Base-by-base conservation (phyloP, 53 echinoderm and acorn worm species). In the Patiria pectinifera region DNA sequence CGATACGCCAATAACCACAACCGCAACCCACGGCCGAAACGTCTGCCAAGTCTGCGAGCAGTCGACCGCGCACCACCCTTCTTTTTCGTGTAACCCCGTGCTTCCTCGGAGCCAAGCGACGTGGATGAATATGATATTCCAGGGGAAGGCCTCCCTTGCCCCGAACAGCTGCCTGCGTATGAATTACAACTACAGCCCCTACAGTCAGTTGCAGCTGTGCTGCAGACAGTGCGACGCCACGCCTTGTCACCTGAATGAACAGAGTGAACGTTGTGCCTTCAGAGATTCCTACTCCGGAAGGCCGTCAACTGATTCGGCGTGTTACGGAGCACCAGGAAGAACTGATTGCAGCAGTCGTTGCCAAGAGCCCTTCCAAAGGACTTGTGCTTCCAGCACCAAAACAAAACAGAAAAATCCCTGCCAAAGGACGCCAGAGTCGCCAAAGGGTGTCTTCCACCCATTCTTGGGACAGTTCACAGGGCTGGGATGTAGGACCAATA, bases 111-210 rank as follows among this genome's bases (percentile, higher is more conserved):
- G 80, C 87, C 86, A 81, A n/a, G 77, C 85, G 44, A 80, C 93
- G 5, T 26, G 82, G 43, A 80, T 63, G 84, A 83, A 91, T 3
- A 21, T 83, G 13, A 53, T 88, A 8, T 21, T 91, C 83, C 84
- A 89, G 6, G 92, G 93, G 8, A 91, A 95, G 77, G 85, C 89
- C 45, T 89, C 85, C 7, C 90, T 81, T 0, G 84, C 93, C 4
- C 93, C 95, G 47, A 91, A 97, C 70, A 92, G 87, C 81, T 97
- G 97, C 71, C 92, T 92, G 1, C 91, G 93, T 66, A 23, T 97
- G 82, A 96, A 92, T 61, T 96, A 97, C 84, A 96, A 91, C 89
- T 97, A 97, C 92, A 95, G 94, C 83, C 97, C 97, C 10, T 97
- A 75, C 85, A 94, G 95, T 86, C 93, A 92, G 90, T 93, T 93